These are phyloP conservation scores for Astatoreochromis straeleni DNA, from an alignment of 2,113 vertebrate species.

Conservation along the genomic window DNA sequence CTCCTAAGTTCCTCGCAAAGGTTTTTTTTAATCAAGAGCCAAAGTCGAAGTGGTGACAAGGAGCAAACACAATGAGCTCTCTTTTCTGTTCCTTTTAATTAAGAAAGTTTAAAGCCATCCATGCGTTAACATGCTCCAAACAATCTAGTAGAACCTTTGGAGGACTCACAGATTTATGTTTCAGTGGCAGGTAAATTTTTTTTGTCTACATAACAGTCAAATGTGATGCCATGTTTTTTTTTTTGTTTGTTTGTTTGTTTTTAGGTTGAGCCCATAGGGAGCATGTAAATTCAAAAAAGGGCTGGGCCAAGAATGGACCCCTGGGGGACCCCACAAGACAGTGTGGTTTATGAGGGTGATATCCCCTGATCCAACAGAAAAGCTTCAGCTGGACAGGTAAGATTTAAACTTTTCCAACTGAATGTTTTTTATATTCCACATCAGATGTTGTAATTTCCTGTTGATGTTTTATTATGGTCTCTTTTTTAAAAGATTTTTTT, in stretches of 20 bases:
- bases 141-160: too few relatives aligned
- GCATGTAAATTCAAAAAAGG: background rate
- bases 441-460: background rate
- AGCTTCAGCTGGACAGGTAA: background rate
- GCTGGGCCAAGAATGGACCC: background rate
- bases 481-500: background rate
- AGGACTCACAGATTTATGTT: too few relatives aligned
- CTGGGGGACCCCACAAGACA: background rate
- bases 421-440: background rate
- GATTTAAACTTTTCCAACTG: background rate
- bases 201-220: background rate
- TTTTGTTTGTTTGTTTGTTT: background rate
- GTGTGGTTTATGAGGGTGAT: background rate
- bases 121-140: background rate
- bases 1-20: background rate
- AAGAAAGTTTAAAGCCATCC: background rate
- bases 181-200: fast-evolving
- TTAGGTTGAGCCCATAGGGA: background rate
- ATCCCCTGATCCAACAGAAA: fast-evolving
- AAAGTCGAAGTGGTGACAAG: background rate
- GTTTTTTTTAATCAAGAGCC: fast-evolving
- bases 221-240: background rate
- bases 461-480: background rate
- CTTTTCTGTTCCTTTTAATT: background rate
- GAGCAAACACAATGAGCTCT: background rate